Base-by-base conservation (phyloP, 2,113 vertebrate genomes). In the Nanorana parkeri region DNA sequence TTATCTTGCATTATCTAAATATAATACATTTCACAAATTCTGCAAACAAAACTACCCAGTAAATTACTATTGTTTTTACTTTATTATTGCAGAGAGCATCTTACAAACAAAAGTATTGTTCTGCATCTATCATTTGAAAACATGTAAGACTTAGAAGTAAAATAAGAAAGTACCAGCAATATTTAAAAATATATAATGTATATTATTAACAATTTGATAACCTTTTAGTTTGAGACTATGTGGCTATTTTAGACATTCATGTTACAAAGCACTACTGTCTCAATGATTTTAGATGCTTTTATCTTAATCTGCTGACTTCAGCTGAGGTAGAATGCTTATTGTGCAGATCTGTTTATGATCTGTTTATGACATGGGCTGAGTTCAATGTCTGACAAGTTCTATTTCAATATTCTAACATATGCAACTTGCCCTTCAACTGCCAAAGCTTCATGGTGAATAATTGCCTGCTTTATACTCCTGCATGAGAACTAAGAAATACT, bases 321-420 rank as follows among this genome's bases (percentile, higher is more conserved):
- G 68, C 26, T 19, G 54, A 4, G 24, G 47, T 19, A 54, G 47
- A 71, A 23, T 55, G 68, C 68, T 71, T 71, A 71, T 47, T 71
- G 47, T 71, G 68, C 68, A 71, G 68, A 71, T 71, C 68, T 26
- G 68, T 71, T 71, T 71, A 71, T 71, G 68, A 28, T 28, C 68
- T 71, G 21, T 71, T 55, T 71, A 71, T 71, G 47, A 71, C 51
- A 71, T 55, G 68, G 51, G 51, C 68, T 28, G 68, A 54, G 47
- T 71, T 71, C 68, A 51, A 47, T 54, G 17, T 54, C 51, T 71
- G 68, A 71, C 68, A 68, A 68, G 32, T 13, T 68, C 32, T 68
- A 68, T 68, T 68, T 68, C 66, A 68, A 68, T 68, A 68, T 21
- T 21, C 32, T 68, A 41, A 68, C 32, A 54, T 71, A 71, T 54